Percentiles rank a stretch among this genome's conserved stretches.
Evolutionary conservation across 1,140 invertebrate species (phyloP).

Genomic region (Ceratina australensis): DNA sequence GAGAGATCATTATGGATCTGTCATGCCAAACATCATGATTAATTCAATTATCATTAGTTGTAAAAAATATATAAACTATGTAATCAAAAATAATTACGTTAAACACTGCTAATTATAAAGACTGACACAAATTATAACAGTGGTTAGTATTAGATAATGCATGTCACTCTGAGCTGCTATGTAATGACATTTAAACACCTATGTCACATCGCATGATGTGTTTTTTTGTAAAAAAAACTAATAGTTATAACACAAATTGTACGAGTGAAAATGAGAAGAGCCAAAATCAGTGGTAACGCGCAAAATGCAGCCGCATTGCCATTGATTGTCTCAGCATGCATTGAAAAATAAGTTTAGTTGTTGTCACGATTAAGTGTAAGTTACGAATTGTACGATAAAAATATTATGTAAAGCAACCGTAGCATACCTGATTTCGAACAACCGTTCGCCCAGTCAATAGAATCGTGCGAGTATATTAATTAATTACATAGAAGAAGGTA

Average conservation of each 20-base stretch:
- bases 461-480: slow-evolving; percentile 14
- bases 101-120: neutral
- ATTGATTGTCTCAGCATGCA: neutral
- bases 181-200: slow-evolving; percentile 26
- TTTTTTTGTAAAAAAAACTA: neutral
- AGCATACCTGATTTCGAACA: slow-evolving; percentile 36
- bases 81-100: neutral
- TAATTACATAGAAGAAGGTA: slow-evolving; percentile 32
- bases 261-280: neutral
- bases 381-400: neutral
- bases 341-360: neutral
- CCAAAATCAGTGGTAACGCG: neutral
- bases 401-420: slow-evolving; percentile 28
- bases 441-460: slow-evolving; percentile 21
- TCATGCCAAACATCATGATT: neutral
- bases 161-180: slow-evolving; percentile 6
- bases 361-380: neutral
- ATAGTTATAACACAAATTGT: neutral
- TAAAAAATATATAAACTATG: too few relatives aligned
- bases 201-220: neutral
- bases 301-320: neutral
- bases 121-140: neutral
- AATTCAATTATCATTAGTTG: too few relatives aligned
- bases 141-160: neutral
- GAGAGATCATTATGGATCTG: slow-evolving; percentile 71